phyloP scores from a whole-genome alignment of 2,888 invertebrate genomes.

The Cephus nigrinus region DNA sequence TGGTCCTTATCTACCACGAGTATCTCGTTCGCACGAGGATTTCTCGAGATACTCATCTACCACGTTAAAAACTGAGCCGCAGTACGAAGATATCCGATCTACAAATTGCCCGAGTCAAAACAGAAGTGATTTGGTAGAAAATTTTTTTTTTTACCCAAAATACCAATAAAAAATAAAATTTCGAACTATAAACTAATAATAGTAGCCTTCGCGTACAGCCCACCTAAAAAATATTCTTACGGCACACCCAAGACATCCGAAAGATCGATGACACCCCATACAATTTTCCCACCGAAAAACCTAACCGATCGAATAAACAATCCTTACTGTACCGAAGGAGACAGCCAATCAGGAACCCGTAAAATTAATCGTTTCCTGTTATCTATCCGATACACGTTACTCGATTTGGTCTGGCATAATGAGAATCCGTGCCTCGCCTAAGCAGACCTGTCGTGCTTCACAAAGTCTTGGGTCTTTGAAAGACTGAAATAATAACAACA shows the following conservation, averaged over 20 bases:
- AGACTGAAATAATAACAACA: neutral
- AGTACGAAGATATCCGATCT: slow-evolving; percentile 9
- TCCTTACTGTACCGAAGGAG: neutral
- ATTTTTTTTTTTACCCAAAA: neutral
- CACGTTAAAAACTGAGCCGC: neutral
- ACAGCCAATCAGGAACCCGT: neutral
- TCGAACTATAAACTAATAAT: neutral
- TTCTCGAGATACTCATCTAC: slow-evolving; percentile 41
- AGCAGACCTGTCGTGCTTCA: neutral
- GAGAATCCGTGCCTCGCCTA: neutral
- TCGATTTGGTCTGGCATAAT: neutral
- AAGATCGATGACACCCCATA: neutral
- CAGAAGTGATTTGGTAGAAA: slow-evolving; percentile 13
- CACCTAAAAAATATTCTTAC: neutral
- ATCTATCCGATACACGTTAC: neutral
- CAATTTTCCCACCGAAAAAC: neutral
- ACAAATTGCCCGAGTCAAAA: slow-evolving; percentile 3
- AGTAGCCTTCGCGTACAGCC: neutral
- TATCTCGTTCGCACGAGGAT: slow-evolving; percentile 49
- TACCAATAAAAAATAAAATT: neutral
- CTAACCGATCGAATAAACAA: neutral
- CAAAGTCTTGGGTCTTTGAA: neutral
- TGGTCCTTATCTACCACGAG: slow-evolving; percentile 37
- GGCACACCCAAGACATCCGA: neutral
- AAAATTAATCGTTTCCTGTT: neutral